phyloP scores from a whole-genome alignment of 2,113 vertebrate species.

The Spea multiplicata region DNA sequence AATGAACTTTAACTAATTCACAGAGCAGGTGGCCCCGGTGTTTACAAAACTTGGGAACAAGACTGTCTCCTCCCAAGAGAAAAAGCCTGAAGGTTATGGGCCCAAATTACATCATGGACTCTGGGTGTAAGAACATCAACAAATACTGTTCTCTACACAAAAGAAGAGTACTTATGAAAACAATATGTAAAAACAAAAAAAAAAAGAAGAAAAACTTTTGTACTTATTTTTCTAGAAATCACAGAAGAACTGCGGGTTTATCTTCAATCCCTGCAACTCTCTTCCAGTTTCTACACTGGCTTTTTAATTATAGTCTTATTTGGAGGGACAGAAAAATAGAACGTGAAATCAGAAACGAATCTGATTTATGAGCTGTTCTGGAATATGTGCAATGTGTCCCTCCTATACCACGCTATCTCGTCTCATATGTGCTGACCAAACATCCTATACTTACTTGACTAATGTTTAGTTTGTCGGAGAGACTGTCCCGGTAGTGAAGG shows the following conservation, averaged over 20 bases:
- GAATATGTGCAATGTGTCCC: constrained; percentile 56
- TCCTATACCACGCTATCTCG: not conserved
- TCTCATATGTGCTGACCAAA: not conserved
- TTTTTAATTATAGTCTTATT: constrained; percentile 14
- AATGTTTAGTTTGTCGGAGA: not conserved
- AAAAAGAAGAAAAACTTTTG: constrained; percentile 53
- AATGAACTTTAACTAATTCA: constrained; percentile 15
- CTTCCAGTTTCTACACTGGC: not conserved
- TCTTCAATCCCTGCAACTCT: not conserved
- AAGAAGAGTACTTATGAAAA: constrained; percentile 22
- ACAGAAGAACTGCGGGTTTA: constrained; percentile 53
- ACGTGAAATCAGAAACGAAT: constrained; percentile 49
- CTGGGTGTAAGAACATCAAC: constrained; percentile 22
- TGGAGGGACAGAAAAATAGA: constrained; percentile 39
- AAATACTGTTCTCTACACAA: constrained; percentile 6
- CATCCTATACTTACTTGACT: not conserved
- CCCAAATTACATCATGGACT: constrained; percentile 16
- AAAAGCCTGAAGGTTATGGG: constrained; percentile 29
- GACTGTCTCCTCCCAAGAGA: constrained; percentile 9
- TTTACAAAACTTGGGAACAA: constrained; percentile 50
- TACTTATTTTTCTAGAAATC: constrained; percentile 52
- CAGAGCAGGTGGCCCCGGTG: constrained; percentile 23
- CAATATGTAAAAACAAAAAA: not conserved
- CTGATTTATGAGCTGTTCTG: constrained; percentile 49
- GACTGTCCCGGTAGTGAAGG: no score